Evolutionary conservation across 2,888 invertebrate species (phyloP), one percentile per base, ranked within the genome.

Genomic region (Chalcis sispes): DNA sequence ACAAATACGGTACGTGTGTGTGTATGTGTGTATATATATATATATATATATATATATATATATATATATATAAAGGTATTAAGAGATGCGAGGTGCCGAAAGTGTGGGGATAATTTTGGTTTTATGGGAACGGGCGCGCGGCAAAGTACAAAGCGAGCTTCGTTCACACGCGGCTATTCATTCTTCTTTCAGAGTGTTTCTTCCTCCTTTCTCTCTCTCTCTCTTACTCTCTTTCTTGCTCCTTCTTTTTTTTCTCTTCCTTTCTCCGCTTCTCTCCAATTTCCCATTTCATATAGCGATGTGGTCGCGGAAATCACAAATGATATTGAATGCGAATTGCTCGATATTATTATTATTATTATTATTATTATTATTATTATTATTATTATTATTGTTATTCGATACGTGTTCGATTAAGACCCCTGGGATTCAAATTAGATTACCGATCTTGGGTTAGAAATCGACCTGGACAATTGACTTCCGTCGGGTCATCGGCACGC

Each of bases 331-430:
- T 84, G 52, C 84, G 85, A 85, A 86, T 87, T 81, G 85, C 81
- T 83, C 83, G 86, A n/a, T n/a, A n/a, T n/a, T n/a, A n/a, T n/a
- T n/a, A n/a, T n/a, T n/a, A n/a, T n/a, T n/a, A n/a, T n/a, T n/a
- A n/a, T n/a, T n/a, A n/a, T n/a, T n/a, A n/a, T n/a, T n/a, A n/a
- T n/a, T n/a, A n/a, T n/a, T n/a, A n/a, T n/a, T n/a, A n/a, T n/a
- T n/a, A n/a, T n/a, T n/a, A n/a, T n/a, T 80, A 84, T 85, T 80
- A 84, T 87, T 87, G 87, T 87, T 84, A 88, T 86, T 87, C 83
- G 85, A 88, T 88, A 88, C 88, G 88, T 88, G 87, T 87, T 87
- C 87, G 85, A 88, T 88, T 64, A 29, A 13, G 4, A 1, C 29
- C 18, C 72, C 74, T 59, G 72, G 77, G 79, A 79, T 82, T 82